Evolutionary conservation across 2,888 invertebrate species (phyloP), one percentile per base, ranked within the genome.

Genomic region (Himalopsyche anomala): DNA sequence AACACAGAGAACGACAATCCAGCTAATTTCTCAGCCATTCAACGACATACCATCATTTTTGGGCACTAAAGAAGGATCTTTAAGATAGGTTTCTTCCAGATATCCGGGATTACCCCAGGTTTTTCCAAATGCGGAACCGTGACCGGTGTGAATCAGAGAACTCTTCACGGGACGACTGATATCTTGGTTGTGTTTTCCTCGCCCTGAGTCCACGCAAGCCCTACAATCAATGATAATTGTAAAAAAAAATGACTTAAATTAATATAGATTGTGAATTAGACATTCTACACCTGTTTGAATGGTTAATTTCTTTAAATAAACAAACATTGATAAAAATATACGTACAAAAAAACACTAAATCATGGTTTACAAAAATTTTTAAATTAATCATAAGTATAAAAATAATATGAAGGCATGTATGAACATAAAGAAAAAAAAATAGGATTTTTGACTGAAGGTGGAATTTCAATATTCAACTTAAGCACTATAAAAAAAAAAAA

Each of bases 91-190:
- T 91, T 96, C 95, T 90, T 97, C 97, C 87, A 98, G 97, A 86
- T 93, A 94, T 2, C 94, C 94, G 0, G 97, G 97, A 89, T 95
- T 95, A 1, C 98, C 98, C 98, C 98, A 98, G 8, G 96, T 95
- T 89, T 96, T 95, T 1, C 96, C 96, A 89, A 95, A 95, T 0
- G 96, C 94, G 15, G 95, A 95, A 0, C 96, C 96, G 87, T 96
- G 95, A 0, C 96, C 96, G 0, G 97, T 96, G 90, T 97, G 98
- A 84, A 97, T 96, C 89, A 97, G 96, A 0, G 97, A 97, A 90
- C 97, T 96, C 89, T 95, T 94, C 84, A 97, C 91, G 0, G 97
- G 97, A 89, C 95, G 95, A 90, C 96, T 96, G 83, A 97, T 97
- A 90, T 97, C 96, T 84, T 95, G 94, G 0, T 94, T 91, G 86